Evolutionary conservation across 2,113 vertebrate species (phyloP), one percentile per base, ranked within the genome.

Genomic region (Romanogobio albipinnatus): DNA sequence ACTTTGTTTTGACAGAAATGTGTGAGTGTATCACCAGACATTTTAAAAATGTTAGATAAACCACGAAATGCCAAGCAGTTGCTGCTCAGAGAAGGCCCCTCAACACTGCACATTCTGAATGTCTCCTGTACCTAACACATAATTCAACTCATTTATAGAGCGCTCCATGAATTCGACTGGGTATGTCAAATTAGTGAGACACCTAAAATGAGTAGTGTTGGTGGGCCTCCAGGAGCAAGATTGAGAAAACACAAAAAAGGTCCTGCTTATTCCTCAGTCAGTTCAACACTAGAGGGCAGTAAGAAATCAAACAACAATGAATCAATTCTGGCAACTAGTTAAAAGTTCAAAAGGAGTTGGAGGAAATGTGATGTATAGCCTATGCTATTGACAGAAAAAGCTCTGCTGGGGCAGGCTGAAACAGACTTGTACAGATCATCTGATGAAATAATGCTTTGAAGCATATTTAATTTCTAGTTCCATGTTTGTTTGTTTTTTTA

Each of bases 251-350:
- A n/a, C 43, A 62, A 49, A 36, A 39, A 47, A 64, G 8, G 29
- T 81, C 73, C 51, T 70, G 17, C n/a, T 47, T 1, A 39, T 29
- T 77, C 9, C 15, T 78, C 56, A 33, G 29, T 64, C 5, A 10
- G 13, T 74, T 70, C 43, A 15, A 49, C 75, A 86, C 85, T 56
- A 68, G 75, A 74, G 81, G 85, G 76, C 81, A 83, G 75, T 73
- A 73, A n/a, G 36, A 59, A 74, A 76, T 39, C 15, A 62, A 47
- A 61, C 58, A 58, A 36, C 58, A 79, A 62, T 26, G 47, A 29
- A 62, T 62, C 58, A 79, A 26, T 45, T 8, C 26, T 64, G n/a
- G 15, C n/a, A 79, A 26, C 76, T 26, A 26, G 39, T 26, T 73
- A 73, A 45, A 73, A 74, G n/a, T 47, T 74, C 11, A 74, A 49